Base-by-base conservation (phyloP, 2,888 invertebrate genomes). In the Cepaea hortensis region DNA sequence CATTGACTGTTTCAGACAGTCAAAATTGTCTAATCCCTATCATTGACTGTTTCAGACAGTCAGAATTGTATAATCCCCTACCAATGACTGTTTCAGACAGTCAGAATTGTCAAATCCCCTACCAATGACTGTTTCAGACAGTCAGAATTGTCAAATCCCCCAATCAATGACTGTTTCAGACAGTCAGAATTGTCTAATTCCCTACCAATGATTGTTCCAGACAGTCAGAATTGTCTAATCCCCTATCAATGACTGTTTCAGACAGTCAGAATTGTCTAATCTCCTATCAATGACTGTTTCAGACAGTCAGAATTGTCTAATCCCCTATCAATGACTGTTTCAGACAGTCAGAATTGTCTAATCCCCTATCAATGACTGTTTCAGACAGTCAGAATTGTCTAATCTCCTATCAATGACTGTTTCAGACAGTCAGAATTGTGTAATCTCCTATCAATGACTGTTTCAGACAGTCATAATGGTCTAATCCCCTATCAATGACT, bases 91-190 rank as follows among this genome's bases (percentile, higher is more conserved):
- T 94, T 94, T 48, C 94, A 96, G 96, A 99, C 98, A 0, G 55
- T 6, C 55, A 55, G 55, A 6, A 55, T 6, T 13, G 7, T 61
- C 23, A 9, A 13, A 61, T 76, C 5, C 0, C n/a, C 11, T 75
- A n/a, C 9, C 55, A 55, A 55, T 55, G 55, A 55, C 6, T 55
- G 55, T 94, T 94, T 48, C 94, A 96, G 96, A 99, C 98, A 0
- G 55, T 6, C 55, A 55, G 55, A 6, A 55, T 6, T 13, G 7
- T 61, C 23, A 9, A 13, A 61, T 76, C 5, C 0, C n/a, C 11
- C 61, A n/a, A n/a, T 23, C 55, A 55, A 55, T 55, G 55, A 55
- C 6, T 55, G 55, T 94, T 94, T 48, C 94, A 96, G 96, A 99
- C 98, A 0, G 55, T 6, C 55, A 55, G 55, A 6, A 55, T 6